phyloP scores from a whole-genome alignment of 2,113 vertebrate species.

The Sula dactylatra region DNA sequence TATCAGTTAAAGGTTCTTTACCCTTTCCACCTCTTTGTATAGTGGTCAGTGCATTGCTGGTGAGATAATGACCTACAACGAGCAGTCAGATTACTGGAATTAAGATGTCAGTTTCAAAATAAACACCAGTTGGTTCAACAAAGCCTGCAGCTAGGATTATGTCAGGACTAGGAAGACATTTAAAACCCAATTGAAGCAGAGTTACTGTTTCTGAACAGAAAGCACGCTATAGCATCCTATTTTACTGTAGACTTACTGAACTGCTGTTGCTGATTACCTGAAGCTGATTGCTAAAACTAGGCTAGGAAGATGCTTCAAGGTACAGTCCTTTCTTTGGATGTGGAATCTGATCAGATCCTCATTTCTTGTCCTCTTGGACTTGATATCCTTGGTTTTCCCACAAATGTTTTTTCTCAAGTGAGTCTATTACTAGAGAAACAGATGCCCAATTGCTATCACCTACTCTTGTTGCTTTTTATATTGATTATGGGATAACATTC shows the following conservation, averaged over 20 bases:
- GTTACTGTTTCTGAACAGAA: conserved; percentile 27
- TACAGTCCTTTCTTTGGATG: background rate
- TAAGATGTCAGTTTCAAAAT: conserved; percentile 62
- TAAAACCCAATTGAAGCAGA: conserved; percentile 13
- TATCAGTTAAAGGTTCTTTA: conserved; percentile 16
- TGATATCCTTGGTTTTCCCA: background rate
- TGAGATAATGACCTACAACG: conserved; percentile 39
- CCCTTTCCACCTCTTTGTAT: background rate
- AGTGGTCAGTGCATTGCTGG: conserved; percentile 23
- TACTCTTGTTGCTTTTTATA: background rate
- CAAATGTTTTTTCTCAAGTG: background rate
- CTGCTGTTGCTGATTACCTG: background rate
- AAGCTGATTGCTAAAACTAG: background rate
- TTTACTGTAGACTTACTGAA: background rate
- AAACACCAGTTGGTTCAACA: conserved; percentile 58
- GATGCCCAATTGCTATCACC: background rate
- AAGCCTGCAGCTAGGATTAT: conserved; percentile 61
- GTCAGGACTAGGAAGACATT: conserved; percentile 40
- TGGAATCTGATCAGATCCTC: background rate
- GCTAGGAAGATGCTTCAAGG: background rate
- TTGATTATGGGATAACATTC: background rate
- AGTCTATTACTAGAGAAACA: background rate
- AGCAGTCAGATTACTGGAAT: conserved; percentile 46
- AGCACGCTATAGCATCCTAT: background rate
- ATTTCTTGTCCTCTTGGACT: background rate